Evolutionary conservation across 1,140 invertebrate genomes (phyloP).

Genomic region (Hycleus cichorii): DNA sequence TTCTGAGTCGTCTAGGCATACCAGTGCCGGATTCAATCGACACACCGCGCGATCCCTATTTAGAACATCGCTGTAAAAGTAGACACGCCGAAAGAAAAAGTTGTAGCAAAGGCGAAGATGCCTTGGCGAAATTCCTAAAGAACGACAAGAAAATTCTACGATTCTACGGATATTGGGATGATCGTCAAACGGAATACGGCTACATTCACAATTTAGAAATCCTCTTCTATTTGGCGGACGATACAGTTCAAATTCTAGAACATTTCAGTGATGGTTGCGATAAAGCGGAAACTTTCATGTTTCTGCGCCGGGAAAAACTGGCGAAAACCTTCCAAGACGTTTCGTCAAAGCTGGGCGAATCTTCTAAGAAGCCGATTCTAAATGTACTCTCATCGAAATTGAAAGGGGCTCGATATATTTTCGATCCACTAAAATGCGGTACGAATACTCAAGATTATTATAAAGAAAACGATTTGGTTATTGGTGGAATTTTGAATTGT

Average conservation of each 20-base stretch:
- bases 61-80: conserved; percentile 36
- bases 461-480: conserved; percentile 64
- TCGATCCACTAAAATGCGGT: conserved; percentile 51
- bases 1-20: conserved; percentile 77
- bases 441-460: conserved; percentile 52
- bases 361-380: conserved; percentile 45
- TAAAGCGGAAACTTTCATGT: conserved; percentile 57
- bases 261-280: conserved; percentile 57
- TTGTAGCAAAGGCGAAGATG: conserved; percentile 41
- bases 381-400: conserved; percentile 60
- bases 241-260: conserved; percentile 84
- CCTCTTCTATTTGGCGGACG: conserved; percentile 78
- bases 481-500: conserved; percentile 69
- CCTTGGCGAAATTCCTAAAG: conserved; percentile 65
- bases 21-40: conserved; percentile 63
- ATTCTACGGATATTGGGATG: conserved; percentile 88
- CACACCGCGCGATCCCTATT: conserved; percentile 50
- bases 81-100: conserved; percentile 44
- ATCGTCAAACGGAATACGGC: conserved; percentile 63
- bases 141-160: conserved; percentile 68
- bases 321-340: conserved; percentile 60
- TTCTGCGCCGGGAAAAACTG: conserved; percentile 67
- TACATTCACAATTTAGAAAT: conserved; percentile 67
- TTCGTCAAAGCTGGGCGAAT: conserved; percentile 51
- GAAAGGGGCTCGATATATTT: conserved; percentile 52